Base-by-base conservation (phyloP, 1,140 invertebrate genomes). In the Hesperophylax magnus region DNA sequence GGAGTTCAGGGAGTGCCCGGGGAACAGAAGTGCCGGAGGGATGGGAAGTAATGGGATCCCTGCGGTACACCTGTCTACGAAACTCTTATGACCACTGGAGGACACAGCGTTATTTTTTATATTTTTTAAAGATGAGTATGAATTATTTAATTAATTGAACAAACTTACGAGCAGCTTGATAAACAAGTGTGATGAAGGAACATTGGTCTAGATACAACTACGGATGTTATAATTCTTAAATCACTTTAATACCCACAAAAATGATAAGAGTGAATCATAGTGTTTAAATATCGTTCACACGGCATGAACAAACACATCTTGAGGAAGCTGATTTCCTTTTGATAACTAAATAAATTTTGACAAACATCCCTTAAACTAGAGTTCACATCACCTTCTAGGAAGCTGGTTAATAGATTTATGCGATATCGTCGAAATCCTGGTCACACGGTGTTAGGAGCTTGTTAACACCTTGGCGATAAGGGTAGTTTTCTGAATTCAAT, bases 321-420 rank as follows among this genome's bases (percentile, higher is more conserved):
- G 76, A 82, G 81, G 81, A 82, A 82, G 81, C 81, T 79, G 75
- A 77, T 82, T 79, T 82, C 81, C 72, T 82, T 77, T 60, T 39
- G 81, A 79, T 77, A 79, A 39, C 52, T 15, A 18, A 58, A 75
- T 54, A 75, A 56, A 9, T 54, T 15, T 63, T 63, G 18, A 67
- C 72, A 82, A 79, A 82, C 77, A 82, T 76, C 77, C 77, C 74
- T 65, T 78, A 67, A 56, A 61, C 18, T 0, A 11, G n/a, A 17
- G 15, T 65, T 65, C 39, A 34, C 39, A 77, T 5, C 24, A 67
- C 56, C 72, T 76, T 76, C 72, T 52, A 18, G 27, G 53, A 76
- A 76, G 18, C 34, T 39, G 69, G 39, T 11, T 67, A 14, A 8
- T n/a, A 27, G 24, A 67, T 31, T 39, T n/a, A 31, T 67, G n/a